These are phyloP conservation scores for Potorous gilbertii DNA, from an alignment of 2,797 vertebrate genomes.

Conservation along the genomic window DNA sequence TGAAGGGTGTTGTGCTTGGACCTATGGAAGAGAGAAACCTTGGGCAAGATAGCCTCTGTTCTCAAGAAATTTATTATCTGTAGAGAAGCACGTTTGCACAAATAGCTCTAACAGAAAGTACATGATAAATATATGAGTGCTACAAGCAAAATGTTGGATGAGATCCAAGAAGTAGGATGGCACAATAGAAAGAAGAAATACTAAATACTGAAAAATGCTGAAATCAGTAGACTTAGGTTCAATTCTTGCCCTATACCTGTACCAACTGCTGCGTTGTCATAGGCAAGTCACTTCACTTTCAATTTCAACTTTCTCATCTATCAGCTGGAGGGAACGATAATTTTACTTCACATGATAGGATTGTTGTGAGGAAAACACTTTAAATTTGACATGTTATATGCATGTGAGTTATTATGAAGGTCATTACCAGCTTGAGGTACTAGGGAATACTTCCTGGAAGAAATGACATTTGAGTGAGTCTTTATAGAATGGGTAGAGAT, in stretches of 20 bases:
- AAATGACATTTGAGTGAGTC: not conserved
- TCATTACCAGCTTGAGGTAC: not conserved
- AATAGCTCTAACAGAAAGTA: not conserved
- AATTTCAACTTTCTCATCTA: not conserved
- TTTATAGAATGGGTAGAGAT: not conserved
- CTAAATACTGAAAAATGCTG: not conserved
- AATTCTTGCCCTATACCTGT: not conserved
- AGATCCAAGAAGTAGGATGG: not conserved
- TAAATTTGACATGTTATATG: not conserved
- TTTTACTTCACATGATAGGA: not conserved
- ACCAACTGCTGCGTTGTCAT: not conserved
- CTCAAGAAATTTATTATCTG: not conserved
- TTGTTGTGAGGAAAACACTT: not conserved
- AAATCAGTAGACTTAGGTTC: not conserved
- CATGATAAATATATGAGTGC: not conserved
- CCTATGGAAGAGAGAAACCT: not conserved
- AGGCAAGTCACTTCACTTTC: not conserved
- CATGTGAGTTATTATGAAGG: not conserved
- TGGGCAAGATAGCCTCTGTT: not conserved
- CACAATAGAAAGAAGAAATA: not conserved
- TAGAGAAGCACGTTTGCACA: not conserved
- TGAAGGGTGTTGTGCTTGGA: not conserved
- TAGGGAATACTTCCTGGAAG: not conserved
- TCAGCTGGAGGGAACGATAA: not conserved
- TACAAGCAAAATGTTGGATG: not conserved